Conservation (phyloP, 2,888 invertebrate species). For the Folsomia manolachei region DNA sequence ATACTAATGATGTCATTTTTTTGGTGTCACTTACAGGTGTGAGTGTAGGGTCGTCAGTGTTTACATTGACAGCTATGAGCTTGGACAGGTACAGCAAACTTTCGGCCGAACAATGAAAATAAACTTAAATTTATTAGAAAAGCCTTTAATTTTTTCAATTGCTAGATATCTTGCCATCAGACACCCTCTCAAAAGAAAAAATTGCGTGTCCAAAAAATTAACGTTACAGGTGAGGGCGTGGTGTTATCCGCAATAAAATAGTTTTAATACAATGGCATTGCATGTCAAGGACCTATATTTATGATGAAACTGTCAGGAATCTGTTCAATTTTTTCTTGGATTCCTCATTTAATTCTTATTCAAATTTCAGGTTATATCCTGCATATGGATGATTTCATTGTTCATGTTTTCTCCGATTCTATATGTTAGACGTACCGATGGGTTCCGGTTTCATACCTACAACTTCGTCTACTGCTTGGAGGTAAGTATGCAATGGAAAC, state of each 20-base stretch:
- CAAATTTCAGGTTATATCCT: constrained; percentile 5
- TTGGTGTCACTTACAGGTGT: constrained; percentile 9
- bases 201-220: constrained; percentile 67
- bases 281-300: not conserved
- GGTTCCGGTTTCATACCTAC: constrained; percentile 1
- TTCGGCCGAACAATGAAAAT: not conserved
- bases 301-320: no score
- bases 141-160: not conserved
- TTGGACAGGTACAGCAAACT: constrained; percentile 20
- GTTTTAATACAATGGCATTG: not conserved
- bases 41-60: constrained; percentile 15
- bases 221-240: constrained; percentile 58
- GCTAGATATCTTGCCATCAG: constrained; percentile 67
- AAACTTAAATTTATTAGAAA: not conserved
- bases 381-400: constrained; percentile 17
- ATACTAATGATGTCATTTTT: no score
- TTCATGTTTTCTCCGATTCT: constrained; percentile 16
- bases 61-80: constrained; percentile 23
- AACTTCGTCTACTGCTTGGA: constrained; percentile 19
- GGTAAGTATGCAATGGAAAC: constrained; percentile 10
- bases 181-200: constrained; percentile 68
- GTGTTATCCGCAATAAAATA: constrained; percentile 10
- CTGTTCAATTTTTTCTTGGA: not conserved
- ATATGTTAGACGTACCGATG: constrained; percentile 12
- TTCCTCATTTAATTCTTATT: not conserved